Evolutionary conservation across 2,797 vertebrate genomes (phyloP).

Genomic region (Helostoma temminkii): DNA sequence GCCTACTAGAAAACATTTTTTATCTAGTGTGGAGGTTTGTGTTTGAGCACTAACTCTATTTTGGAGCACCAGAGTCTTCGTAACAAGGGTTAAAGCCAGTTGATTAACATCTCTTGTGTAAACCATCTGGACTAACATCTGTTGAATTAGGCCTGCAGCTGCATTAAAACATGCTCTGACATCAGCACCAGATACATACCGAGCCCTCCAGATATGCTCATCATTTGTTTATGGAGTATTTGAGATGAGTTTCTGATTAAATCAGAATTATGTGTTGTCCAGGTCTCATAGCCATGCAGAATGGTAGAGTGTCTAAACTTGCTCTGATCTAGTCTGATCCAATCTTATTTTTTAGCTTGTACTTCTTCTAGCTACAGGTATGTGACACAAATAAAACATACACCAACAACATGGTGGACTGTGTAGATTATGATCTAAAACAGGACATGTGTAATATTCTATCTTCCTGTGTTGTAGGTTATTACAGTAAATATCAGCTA

Average conservation of each 20-base stretch:
- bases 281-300: neutral
- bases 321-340: neutral
- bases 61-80: constrained; percentile 54
- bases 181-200: constrained; percentile 19
- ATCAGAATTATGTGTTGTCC: neutral
- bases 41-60: constrained; percentile 52
- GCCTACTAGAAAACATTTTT: constrained; percentile 19
- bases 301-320: neutral
- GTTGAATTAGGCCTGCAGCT: constrained; percentile 59
- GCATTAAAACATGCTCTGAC: constrained; percentile 55
- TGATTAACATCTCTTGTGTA: constrained; percentile 75
- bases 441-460: fast-evolving
- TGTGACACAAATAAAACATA: neutral
- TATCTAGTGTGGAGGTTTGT: constrained; percentile 38
- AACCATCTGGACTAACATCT: constrained; percentile 77
- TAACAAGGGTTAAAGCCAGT: constrained; percentile 65
- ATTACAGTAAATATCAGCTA: neutral
- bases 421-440: neutral
- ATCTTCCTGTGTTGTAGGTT: neutral
- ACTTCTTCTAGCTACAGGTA: neutral
- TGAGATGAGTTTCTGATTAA: constrained; percentile 7
- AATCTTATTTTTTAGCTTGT: neutral
- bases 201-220: neutral
- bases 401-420: neutral
- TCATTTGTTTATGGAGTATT: constrained; percentile 28